A percentile compares a stretch with the other conserved stretches of the same genome.
Conservation (phyloP, 2,113 vertebrate genomes). For the Sardina pilchardus region DNA sequence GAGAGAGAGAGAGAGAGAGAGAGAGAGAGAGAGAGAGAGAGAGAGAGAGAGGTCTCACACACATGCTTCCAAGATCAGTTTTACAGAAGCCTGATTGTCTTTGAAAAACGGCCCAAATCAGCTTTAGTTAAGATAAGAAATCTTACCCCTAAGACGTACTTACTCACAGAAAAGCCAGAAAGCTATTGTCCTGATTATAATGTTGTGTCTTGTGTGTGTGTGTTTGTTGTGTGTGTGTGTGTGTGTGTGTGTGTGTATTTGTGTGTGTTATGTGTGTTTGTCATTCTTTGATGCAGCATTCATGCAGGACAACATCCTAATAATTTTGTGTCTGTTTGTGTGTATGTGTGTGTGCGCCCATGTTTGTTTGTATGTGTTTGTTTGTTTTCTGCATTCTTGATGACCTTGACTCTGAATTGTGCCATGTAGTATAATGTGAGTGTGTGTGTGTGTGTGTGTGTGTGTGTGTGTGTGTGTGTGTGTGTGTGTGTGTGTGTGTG, state of each 20-base stretch:
- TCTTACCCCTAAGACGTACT: conserved; percentile 28
- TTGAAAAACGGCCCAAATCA: conserved; percentile 32
- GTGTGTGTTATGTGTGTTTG: conserved; percentile 34
- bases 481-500: no score
- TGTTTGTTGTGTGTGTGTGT: conserved; percentile 3
- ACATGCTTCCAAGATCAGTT: no score
- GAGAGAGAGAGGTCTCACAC: background rate
- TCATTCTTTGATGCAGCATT: conserved; percentile 30
- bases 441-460: background rate
- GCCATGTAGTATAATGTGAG: no score
- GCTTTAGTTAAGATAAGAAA: conserved; percentile 32
- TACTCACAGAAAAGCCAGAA: conserved; percentile 12
- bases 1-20: background rate
- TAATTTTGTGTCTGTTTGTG: no score
- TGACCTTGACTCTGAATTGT: no score
- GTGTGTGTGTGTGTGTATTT: conserved; percentile 5
- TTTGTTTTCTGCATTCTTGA: no score
- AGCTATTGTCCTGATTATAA: conserved; percentile 10
- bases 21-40: background rate
- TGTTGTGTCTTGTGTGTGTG: conserved; percentile 2
- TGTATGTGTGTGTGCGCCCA: background rate
- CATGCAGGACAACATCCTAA: background rate
- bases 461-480: no score
- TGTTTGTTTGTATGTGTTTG: no score
- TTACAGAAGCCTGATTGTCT: conserved; percentile 21